phyloP scores from a whole-genome alignment of 2,797 vertebrate genomes.

The Microctenopoma steveboyesi region DNA sequence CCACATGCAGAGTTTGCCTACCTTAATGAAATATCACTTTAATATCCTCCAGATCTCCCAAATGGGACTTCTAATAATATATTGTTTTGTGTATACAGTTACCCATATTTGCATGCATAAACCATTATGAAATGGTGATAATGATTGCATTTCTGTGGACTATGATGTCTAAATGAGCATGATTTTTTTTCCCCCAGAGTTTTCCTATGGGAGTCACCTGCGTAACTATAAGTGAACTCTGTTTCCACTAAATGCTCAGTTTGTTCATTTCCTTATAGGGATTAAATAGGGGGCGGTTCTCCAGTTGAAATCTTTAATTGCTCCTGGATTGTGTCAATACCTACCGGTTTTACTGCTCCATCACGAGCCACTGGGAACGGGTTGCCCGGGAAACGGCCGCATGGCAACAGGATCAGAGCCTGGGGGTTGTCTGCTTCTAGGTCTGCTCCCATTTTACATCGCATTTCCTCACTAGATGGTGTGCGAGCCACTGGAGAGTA shows the following conservation, averaged over 20 bases:
- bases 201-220: slow-evolving; percentile 43
- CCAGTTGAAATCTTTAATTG: slow-evolving; percentile 79
- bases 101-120: neutral
- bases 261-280: slow-evolving; percentile 56
- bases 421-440: slow-evolving; percentile 91
- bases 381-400: slow-evolving; percentile 99
- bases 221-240: slow-evolving; percentile 47
- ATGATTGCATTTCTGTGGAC: slow-evolving; percentile 5
- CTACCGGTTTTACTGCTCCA: slow-evolving; percentile 81
- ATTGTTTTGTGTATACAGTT: neutral
- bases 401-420: slow-evolving; percentile 98
- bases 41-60: slow-evolving; percentile 4
- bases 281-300: slow-evolving; percentile 60
- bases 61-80: neutral
- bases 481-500: slow-evolving; percentile 90
- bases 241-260: slow-evolving; percentile 38
- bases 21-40: slow-evolving; percentile 37
- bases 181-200: slow-evolving; percentile 5
- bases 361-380: slow-evolving; percentile 88
- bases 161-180: neutral
- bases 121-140: neutral
- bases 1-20: slow-evolving; percentile 8
- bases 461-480: slow-evolving; percentile 94
- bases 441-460: slow-evolving; percentile 90
- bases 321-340: slow-evolving; percentile 78